Percentiles rank a stretch among this genome's conserved stretches.
These are phyloP conservation scores for Lichenostomus cassidix DNA, from an alignment of 2,113 vertebrate genomes.

Conservation along the genomic window DNA sequence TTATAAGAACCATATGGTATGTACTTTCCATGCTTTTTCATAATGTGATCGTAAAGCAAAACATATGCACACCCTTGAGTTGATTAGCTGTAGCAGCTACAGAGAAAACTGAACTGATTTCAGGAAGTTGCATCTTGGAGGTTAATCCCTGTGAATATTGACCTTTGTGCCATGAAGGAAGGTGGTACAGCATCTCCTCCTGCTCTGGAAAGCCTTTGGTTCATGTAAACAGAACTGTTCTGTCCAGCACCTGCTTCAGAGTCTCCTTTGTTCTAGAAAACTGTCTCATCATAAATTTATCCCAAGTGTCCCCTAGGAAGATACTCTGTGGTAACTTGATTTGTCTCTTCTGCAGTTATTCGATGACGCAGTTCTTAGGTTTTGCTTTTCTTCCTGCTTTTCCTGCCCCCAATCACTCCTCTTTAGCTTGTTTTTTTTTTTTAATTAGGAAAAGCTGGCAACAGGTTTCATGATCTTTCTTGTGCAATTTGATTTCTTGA, in stretches of 20 bases:
- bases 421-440: background rate
- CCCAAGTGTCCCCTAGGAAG: background rate
- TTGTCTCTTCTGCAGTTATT: background rate
- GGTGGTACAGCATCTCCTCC: background rate
- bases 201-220: background rate
- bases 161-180: background rate
- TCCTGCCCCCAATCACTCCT: accelerated
- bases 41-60: background rate
- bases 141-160: background rate
- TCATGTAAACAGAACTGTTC: background rate
- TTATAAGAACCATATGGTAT: background rate
- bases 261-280: background rate
- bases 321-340: background rate
- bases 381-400: background rate
- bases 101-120: background rate
- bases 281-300: background rate
- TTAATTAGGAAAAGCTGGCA: background rate
- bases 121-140: background rate
- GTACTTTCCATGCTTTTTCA: background rate
- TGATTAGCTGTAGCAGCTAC: background rate
- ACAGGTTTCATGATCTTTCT: background rate
- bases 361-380: background rate
- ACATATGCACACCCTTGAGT: background rate
- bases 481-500: background rate
- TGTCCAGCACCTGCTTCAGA: background rate